These are phyloP conservation scores for Holothuria glaberrima DNA, from an alignment of 35 echinoderm and acorn worm genomes.

Conservation along the genomic window DNA sequence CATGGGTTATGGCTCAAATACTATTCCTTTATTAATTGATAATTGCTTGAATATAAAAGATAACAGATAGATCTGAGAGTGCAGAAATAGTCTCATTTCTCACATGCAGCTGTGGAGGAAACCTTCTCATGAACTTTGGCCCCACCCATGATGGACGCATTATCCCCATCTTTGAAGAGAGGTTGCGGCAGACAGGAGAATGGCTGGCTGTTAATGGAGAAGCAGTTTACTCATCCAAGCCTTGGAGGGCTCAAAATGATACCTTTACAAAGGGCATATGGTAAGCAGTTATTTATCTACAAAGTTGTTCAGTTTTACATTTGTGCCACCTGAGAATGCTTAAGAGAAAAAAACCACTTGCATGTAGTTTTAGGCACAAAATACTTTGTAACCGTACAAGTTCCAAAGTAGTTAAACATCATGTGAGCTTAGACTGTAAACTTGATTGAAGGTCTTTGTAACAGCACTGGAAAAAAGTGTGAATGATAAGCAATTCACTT, in stretches of 20 bases:
- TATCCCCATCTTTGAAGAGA: slow-evolving; percentile 92
- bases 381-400: too few species aligned
- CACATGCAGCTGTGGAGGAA: slow-evolving; percentile 73
- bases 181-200: slow-evolving; percentile 76
- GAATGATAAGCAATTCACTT: too few species aligned
- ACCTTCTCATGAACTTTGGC: slow-evolving; percentile 91
- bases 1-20: too few species aligned
- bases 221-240: slow-evolving; percentile 17
- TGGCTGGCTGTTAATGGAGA: slow-evolving; percentile 92
- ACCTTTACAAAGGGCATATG: slow-evolving; percentile 36
- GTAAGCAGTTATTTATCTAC: not conserved
- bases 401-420: too few species aligned
- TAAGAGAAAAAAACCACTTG: not conserved
- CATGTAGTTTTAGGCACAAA: too few species aligned
- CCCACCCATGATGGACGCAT: slow-evolving; percentile 96
- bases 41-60: too few species aligned
- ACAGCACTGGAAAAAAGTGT: too few species aligned
- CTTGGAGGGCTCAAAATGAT: slow-evolving; percentile 61
- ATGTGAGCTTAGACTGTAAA: too few species aligned
- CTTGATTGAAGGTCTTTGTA: too few species aligned
- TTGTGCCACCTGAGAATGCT: slow-evolving; percentile 54
- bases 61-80: too few species aligned
- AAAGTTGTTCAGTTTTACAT: slow-evolving; percentile 27
- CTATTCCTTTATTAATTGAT: too few species aligned
- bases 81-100: too few species aligned